These are phyloP conservation scores for Dicaeum eximium DNA, from an alignment of 2,113 vertebrate species.

Conservation along the genomic window DNA sequence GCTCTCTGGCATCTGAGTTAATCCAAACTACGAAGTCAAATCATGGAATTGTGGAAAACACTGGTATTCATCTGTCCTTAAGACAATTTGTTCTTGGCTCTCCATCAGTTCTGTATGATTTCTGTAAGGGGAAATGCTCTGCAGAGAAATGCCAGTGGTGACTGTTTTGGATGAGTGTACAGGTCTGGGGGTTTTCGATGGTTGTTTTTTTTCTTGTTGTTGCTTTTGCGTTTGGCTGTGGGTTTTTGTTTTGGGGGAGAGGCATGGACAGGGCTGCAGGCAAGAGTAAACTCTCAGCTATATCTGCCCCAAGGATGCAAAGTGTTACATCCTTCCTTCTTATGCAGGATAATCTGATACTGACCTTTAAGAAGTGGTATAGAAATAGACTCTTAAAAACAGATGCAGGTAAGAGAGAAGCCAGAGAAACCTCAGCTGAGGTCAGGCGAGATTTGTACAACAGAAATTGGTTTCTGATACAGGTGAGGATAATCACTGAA, in stretches of 20 bases:
- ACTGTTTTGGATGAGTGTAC: neutral
- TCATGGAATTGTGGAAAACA: neutral
- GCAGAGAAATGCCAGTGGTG: neutral
- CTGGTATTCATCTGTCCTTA: neutral
- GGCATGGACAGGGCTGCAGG: neutral
- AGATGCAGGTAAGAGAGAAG: neutral
- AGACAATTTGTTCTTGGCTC: neutral
- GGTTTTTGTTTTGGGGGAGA: neutral
- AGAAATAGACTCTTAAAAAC: neutral
- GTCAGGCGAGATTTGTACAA: neutral
- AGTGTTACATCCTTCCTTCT: neutral
- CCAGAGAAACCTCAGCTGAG: neutral
- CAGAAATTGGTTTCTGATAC: neutral
- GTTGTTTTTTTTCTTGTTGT: neutral
- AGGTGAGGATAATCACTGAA: neutral
- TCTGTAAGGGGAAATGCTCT: neutral
- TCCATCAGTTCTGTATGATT: neutral
- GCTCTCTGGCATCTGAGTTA: neutral
- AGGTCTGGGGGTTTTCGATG: neutral
- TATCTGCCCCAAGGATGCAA: neutral
- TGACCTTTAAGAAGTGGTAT: neutral
- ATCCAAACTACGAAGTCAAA: neutral
- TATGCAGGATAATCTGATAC: neutral
- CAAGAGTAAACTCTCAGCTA: neutral
- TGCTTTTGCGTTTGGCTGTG: fast-evolving